Percentiles rank a stretch among this genome's conserved stretches.
phyloP scores from a whole-genome alignment of 2,888 invertebrate species.

The Agrotis clavis region DNA sequence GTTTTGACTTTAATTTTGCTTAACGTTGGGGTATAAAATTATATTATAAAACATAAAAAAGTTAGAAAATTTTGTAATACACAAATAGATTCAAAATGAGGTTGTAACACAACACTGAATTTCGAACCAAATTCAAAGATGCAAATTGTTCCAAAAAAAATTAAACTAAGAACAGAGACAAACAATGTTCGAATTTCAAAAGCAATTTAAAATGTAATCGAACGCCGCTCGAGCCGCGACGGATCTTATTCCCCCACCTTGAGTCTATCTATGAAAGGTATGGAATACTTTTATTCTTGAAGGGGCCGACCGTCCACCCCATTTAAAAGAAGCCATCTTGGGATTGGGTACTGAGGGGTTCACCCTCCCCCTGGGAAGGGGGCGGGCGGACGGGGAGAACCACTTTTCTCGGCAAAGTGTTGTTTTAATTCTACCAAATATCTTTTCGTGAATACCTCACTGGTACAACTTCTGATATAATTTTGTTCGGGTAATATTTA shows the following conservation, averaged over 20 bases:
- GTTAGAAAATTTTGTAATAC: background rate
- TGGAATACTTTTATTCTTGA: constrained; percentile 90
- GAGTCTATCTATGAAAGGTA: constrained; percentile 84
- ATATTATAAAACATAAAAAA: constrained; percentile 3
- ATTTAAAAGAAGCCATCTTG: constrained; percentile 91
- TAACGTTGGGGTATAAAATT: background rate
- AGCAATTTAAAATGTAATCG: constrained; percentile 87
- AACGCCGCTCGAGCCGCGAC: constrained; percentile 73
- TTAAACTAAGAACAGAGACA: constrained; percentile 60
- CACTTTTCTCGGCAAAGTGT: constrained; percentile 90
- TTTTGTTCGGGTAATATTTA: constrained; percentile 87
- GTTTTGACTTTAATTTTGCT: constrained; percentile 32
- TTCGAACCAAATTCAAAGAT: constrained; percentile 50
- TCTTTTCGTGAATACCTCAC: constrained; percentile 90
- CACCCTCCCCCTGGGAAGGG: constrained; percentile 72
- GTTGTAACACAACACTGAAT: constrained; percentile 37
- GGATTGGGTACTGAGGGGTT: constrained; percentile 80
- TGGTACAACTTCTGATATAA: constrained; percentile 88
- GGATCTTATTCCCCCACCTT: constrained; percentile 83
- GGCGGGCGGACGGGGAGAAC: constrained; percentile 77
- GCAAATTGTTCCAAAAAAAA: constrained; percentile 67
- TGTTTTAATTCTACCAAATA: constrained; percentile 91
- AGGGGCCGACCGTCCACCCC: constrained; percentile 89
- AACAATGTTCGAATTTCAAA: constrained; percentile 81
- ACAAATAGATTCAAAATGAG: constrained; percentile 10